phyloP scores from a whole-genome alignment of 2,113 vertebrate genomes.

The Ginglymostoma cirratum region DNA sequence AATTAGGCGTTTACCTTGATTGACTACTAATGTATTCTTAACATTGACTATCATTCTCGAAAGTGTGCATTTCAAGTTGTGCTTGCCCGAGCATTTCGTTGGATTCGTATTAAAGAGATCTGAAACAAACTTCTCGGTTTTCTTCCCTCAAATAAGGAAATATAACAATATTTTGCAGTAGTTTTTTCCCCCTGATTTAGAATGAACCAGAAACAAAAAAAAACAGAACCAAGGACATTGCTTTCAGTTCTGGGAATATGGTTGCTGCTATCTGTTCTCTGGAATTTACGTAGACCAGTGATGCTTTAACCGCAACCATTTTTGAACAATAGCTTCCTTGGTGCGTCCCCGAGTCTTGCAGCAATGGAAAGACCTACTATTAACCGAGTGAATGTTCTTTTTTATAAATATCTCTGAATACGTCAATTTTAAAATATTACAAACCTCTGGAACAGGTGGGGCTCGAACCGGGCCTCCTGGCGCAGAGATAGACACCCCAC shows the following conservation, averaged over 20 bases:
- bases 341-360: neutral
- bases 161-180: neutral
- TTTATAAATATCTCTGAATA: too few relatives aligned
- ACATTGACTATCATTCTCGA: neutral
- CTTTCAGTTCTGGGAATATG: neutral
- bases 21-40: neutral
- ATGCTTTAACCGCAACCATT: too few relatives aligned
- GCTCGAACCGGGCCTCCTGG: too few relatives aligned
- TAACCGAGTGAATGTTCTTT: neutral
- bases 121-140: neutral
- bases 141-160: neutral
- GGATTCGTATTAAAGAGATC: neutral
- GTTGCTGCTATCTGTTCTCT: neutral
- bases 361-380: neutral
- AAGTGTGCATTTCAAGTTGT: neutral
- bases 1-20: neutral
- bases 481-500: too few relatives aligned
- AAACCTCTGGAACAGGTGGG: too few relatives aligned
- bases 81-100: neutral
- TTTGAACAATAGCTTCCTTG: too few relatives aligned
- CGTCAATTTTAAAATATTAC: too few relatives aligned
- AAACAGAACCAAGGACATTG: neutral
- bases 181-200: neutral
- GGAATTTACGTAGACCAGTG: neutral
- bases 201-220: neutral